These are phyloP conservation scores for Sebastes hubbsi DNA, from an alignment of 2,797 vertebrate genomes.

Conservation along the genomic window DNA sequence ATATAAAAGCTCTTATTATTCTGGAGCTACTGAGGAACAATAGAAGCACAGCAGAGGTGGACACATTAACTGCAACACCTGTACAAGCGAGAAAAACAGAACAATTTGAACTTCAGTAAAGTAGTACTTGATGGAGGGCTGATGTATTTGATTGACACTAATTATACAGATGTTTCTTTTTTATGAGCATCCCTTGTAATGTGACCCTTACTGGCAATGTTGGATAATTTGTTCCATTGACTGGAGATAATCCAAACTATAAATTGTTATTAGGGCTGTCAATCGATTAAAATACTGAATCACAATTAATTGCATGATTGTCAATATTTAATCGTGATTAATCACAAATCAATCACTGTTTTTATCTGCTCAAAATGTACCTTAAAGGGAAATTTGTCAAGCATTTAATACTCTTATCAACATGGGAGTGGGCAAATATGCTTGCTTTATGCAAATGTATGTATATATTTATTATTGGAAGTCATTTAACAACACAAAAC, in stretches of 20 bases:
- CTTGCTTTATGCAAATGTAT: too few relatives aligned
- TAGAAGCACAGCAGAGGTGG: background rate
- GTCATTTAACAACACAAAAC: too few relatives aligned
- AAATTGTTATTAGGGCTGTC: background rate
- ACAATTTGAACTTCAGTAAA: background rate
- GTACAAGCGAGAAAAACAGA: constrained; percentile 13
- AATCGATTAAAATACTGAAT: too few relatives aligned
- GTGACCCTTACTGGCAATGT: background rate
- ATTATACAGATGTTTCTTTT: background rate
- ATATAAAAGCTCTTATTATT: constrained; percentile 38
- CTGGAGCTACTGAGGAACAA: background rate
- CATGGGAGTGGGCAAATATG: too few relatives aligned
- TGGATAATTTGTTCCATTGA: background rate
- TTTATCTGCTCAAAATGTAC: too few relatives aligned
- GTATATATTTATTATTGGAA: too few relatives aligned
- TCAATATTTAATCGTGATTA: too few relatives aligned
- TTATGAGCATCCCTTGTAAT: background rate
- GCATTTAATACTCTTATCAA: too few relatives aligned
- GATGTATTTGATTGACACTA: background rate
- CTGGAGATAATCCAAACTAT: background rate
- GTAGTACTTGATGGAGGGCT: background rate
- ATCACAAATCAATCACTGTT: too few relatives aligned
- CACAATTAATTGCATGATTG: too few relatives aligned
- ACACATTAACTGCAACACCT: background rate
- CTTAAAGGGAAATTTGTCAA: too few relatives aligned